Evolutionary conservation across 2,888 invertebrate species (phyloP), one percentile per base, ranked within the genome.

Genomic region (Xanthia icteritia): DNA sequence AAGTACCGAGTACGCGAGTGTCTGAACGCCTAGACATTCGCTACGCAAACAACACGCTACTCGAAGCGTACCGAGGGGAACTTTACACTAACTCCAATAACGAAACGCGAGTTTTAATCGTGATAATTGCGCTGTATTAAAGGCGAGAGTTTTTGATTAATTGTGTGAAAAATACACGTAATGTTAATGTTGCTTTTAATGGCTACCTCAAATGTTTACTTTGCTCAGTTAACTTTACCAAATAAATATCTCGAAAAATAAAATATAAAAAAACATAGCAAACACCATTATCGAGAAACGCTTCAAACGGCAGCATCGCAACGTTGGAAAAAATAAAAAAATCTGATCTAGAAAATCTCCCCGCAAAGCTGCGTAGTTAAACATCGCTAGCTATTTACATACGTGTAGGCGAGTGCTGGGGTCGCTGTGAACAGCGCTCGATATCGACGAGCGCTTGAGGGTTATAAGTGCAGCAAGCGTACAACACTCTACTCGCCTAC

Each of bases 241-340:
- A 82, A 82, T 69, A 84, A 76, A 71, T 23, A 66, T 42, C 51
- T 42, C 13, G n/a, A 48, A 58, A 73, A 83, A 83, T 65, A 79
- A n/a, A 73, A 83, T 73, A 66, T 39, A 23, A 51, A 76, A 74
- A 85, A 80, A 84, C 77, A 85, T 74, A 76, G 84, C 84, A 90
- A 92, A 90, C 89, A 90, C 88, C 87, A 91, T 91, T 89, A 92
- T 90, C 89, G 90, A 82, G 81, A 89, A 90, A 89, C 88, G 84
- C 90, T 92, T 87, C 84, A 90, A 88, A 87, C 81, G 83, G 82
- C 85, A 89, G 86, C 85, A 84, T 68, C 82, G 75, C 67, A 81
- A 75, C 84, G 83, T 74, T 77, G 84, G 81, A 82, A 85, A 89
- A 88, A 76, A 71, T 76, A 75, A 54, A 89, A 39, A 90, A 88